A percentile compares a stretch with the other conserved stretches of the same genome.
Evolutionary conservation across 2,888 invertebrate species (phyloP).

Genomic region (Strigamia transsilvanica): DNA sequence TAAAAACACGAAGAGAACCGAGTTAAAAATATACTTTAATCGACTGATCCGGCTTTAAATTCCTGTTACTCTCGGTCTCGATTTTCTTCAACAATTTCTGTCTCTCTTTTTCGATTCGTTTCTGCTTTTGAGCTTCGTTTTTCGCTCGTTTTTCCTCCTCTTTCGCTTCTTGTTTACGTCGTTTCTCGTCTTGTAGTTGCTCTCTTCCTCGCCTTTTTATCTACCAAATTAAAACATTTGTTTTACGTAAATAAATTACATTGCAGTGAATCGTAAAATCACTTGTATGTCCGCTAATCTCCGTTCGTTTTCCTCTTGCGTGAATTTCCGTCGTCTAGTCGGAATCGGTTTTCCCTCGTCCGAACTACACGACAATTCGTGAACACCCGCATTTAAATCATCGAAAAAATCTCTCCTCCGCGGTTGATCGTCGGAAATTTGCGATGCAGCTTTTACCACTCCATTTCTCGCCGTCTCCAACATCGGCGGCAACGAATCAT

Average conservation of each 20-base stretch:
- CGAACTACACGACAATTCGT: neutral
- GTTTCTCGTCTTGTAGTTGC: neutral
- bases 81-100: neutral
- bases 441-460: neutral
- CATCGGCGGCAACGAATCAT: conserved; percentile 5
- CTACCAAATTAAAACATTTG: neutral
- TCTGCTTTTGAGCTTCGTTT: neutral
- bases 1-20: neutral
- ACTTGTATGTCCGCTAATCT: neutral
- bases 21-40: conserved; percentile 65
- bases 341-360: neutral
- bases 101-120: conserved; percentile 9
- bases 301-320: neutral
- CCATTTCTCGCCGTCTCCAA: neutral
- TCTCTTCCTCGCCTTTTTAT: neutral
- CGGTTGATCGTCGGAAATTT: neutral
- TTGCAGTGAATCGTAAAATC: neutral
- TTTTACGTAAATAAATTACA: neutral
- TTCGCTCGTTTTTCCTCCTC: conserved; percentile 51
- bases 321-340: neutral
- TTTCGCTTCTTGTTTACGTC: neutral
- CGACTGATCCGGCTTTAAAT: conserved; percentile 66
- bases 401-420: neutral
- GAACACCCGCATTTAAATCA: neutral
- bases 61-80: conserved; percentile 7